Base-by-base conservation (phyloP, 2,797 vertebrate species). In the Sphenodon punctatus region DNA sequence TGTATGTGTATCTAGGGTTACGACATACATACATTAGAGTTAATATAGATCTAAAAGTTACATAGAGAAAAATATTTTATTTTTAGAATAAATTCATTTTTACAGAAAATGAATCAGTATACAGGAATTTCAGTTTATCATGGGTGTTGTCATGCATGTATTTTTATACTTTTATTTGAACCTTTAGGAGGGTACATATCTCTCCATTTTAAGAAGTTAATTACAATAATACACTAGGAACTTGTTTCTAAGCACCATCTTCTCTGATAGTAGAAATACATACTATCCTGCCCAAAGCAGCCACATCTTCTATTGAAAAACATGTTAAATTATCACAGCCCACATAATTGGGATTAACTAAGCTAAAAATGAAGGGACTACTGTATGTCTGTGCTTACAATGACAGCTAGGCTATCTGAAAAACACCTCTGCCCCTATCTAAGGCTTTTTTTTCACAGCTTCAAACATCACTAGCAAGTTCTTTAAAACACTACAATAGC, bases 311-410 rank as follows among this genome's bases (percentile, higher is more conserved):
- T 76, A 30, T 43, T 3, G 17, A 65, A 81, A 84, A 83, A 68
- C 60, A 41, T 49, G 64, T 88, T 78, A 85, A 97, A 97, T 96
- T 97, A 97, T 97, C 96, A 95, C 96, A 92, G 94, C 96, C 96
- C 95, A 97, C 95, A 94, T 97, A 97, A 97, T 97, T 97, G 95
- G 94, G 89, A 97, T 97, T 98, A 98, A 97, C 96, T 97, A 97
- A 98, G 95, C 96, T 96, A 97, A 96, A 97, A 97, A 97, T 96
- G 96, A 96, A 96, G 96, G 93, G 95, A 94, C 86, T 87, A 89
- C 88, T 84, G 93, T 93, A 95, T 94, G 96, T 96, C 96, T 97
- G 91, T 92, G 95, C 90, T 96, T 96, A 97, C 95, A 96, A 95
- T 96, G 95, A 96, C 94, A 89, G 95, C 94, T 92, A 94, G 85